A percentile compares a stretch with the other conserved stretches of the same genome.
These are phyloP conservation scores for Amphiprion percula DNA, from an alignment of 2,113 vertebrate species.

Conservation along the genomic window DNA sequence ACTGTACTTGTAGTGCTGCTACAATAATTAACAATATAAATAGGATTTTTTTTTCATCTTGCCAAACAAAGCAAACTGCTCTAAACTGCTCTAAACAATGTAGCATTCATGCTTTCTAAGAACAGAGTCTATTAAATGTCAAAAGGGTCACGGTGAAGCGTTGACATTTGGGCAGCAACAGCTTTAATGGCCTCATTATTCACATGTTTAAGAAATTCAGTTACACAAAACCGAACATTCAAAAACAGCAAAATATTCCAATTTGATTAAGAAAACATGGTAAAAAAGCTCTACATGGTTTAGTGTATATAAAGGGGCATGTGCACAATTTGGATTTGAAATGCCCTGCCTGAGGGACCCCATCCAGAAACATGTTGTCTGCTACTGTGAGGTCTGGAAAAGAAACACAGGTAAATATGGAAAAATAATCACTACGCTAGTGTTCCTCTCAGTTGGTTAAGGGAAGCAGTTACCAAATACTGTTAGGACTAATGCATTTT, in stretches of 20 bases:
- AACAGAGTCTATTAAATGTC: not conserved
- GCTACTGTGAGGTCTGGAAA: slow-evolving; percentile 40
- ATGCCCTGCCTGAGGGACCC: slow-evolving; percentile 36
- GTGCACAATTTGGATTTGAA: slow-evolving; percentile 53
- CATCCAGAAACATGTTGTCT: slow-evolving; percentile 26
- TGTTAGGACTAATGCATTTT: slow-evolving; percentile 55
- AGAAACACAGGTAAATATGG: slow-evolving; percentile 37
- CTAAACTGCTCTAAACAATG: not conserved
- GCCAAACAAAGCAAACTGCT: slow-evolving; percentile 4
- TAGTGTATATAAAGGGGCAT: slow-evolving; percentile 54
- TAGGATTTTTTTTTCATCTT: not conserved
- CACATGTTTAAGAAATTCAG: slow-evolving; percentile 26
- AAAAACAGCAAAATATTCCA: slow-evolving; percentile 40
- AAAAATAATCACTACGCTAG: slow-evolving; percentile 16
- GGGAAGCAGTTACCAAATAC: slow-evolving; percentile 48
- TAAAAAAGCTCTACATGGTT: slow-evolving; percentile 50
- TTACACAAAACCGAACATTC: slow-evolving; percentile 21
- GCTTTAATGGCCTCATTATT: slow-evolving; percentile 12
- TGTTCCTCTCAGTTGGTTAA: slow-evolving; percentile 28
- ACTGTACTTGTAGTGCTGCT: not conserved
- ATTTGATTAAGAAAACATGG: slow-evolving; percentile 32
- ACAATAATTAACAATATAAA: not conserved
- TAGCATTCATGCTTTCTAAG: not conserved
- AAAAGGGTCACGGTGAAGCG: not conserved
- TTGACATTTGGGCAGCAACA: slow-evolving; percentile 21